Conservation (phyloP, 2,888 invertebrate species). For the Oligia latruncula region DNA sequence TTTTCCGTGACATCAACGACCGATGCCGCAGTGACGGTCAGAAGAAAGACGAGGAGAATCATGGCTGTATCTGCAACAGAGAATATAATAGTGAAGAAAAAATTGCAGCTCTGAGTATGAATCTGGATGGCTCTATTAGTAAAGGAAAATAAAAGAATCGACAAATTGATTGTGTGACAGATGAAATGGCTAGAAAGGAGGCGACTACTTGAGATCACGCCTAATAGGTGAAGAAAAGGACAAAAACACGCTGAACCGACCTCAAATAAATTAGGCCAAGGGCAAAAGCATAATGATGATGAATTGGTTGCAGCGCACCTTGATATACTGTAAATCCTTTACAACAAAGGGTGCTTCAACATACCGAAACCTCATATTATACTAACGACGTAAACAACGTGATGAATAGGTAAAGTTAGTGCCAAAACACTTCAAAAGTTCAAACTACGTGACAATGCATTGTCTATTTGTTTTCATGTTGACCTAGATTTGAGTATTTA, state of each 20-base stretch:
- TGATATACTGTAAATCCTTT: background rate
- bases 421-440: conserved; percentile 33
- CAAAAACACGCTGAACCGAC: background rate
- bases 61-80: conserved; percentile 71
- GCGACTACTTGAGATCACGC: background rate
- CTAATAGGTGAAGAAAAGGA: too few relatives aligned
- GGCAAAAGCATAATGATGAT: background rate
- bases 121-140: background rate
- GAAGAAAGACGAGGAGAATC: conserved; percentile 70
- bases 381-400: conserved; percentile 27
- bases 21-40: conserved; percentile 66
- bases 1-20: conserved; percentile 49
- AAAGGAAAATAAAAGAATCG: background rate
- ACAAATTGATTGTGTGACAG: too few relatives aligned
- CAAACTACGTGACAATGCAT: conserved; percentile 46
- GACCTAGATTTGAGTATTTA: conserved; percentile 35
- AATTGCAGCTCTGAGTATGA: background rate
- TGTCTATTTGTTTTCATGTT: conserved; percentile 48
- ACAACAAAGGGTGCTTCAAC: background rate
- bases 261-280: background rate
- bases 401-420: conserved; percentile 30
- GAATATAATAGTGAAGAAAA: background rate
- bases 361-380: conserved; percentile 18
- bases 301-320: background rate
- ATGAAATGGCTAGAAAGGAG: background rate